phyloP scores from a whole-genome alignment of 2,113 vertebrate genomes.

The Pseudorectes ferrugineus region DNA sequence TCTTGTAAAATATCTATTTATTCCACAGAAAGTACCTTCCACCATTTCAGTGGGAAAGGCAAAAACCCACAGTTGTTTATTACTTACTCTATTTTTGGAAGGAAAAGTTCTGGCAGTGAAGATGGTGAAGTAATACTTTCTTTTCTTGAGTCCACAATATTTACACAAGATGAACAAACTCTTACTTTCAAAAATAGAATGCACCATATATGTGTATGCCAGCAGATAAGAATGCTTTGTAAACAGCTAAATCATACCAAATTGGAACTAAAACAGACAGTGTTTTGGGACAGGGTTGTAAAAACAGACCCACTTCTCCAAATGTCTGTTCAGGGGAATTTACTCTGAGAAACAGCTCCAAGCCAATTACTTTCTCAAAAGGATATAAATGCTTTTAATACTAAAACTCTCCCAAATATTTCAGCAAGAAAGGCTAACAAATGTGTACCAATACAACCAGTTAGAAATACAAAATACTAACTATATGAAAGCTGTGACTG shows the following conservation, averaged over 20 bases:
- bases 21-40: neutral
- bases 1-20: neutral
- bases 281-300: neutral
- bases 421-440: neutral
- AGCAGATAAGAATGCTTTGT: neutral
- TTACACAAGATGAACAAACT: neutral
- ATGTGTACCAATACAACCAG: rapidly evolving
- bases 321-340: neutral
- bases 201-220: neutral
- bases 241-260: neutral
- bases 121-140: neutral
- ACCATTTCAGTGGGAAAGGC: neutral
- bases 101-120: neutral
- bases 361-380: neutral
- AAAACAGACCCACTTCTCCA: neutral
- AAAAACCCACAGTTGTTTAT: neutral
- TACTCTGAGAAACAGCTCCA: neutral
- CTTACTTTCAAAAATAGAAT: neutral
- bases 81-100: neutral
- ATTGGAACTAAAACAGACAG: neutral
- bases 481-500: neutral
- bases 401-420: neutral
- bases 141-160: neutral
- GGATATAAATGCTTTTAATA: neutral
- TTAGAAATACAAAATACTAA: rapidly evolving